phyloP scores from a whole-genome alignment of 37 sponge, comb jelly and placozoan species.

The Spongilla lacustris region DNA sequence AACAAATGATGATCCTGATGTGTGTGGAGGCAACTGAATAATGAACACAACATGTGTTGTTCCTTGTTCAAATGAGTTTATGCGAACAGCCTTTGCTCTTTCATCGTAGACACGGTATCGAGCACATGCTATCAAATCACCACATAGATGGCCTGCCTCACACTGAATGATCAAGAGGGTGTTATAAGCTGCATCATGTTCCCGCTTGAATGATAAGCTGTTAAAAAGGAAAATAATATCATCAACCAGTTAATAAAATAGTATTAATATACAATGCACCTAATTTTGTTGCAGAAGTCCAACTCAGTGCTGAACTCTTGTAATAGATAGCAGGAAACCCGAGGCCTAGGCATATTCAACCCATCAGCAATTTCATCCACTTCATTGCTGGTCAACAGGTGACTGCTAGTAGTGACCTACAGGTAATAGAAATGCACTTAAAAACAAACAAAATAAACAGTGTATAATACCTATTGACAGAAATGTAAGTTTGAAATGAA shows the following conservation, averaged over 20 bases:
- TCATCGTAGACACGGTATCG: conserved; percentile 69
- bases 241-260: too few species aligned
- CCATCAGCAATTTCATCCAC: conserved; percentile 16
- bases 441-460: neutral
- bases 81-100: conserved; percentile 19
- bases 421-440: neutral
- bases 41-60: conserved; percentile 75
- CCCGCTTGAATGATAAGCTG: conserved; percentile 12
- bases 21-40: conserved; percentile 57
- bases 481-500: too few species aligned
- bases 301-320: conserved; percentile 85
- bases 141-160: conserved; percentile 80
- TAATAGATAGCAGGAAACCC: conserved; percentile 33
- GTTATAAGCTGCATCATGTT: neutral
- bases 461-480: too few species aligned
- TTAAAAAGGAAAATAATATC: too few species aligned
- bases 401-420: conserved; percentile 87
- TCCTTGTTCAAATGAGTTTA: neutral
- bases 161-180: conserved; percentile 80
- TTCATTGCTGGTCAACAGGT: conserved; percentile 61
- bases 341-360: neutral
- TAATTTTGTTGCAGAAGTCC: conserved; percentile 74
- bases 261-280: too few species aligned
- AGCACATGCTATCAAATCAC: conserved; percentile 89
- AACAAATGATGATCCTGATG: conserved; percentile 44